Evolutionary conservation across 1,140 invertebrate species (phyloP).

Genomic region (Coenobita brevimanus): DNA sequence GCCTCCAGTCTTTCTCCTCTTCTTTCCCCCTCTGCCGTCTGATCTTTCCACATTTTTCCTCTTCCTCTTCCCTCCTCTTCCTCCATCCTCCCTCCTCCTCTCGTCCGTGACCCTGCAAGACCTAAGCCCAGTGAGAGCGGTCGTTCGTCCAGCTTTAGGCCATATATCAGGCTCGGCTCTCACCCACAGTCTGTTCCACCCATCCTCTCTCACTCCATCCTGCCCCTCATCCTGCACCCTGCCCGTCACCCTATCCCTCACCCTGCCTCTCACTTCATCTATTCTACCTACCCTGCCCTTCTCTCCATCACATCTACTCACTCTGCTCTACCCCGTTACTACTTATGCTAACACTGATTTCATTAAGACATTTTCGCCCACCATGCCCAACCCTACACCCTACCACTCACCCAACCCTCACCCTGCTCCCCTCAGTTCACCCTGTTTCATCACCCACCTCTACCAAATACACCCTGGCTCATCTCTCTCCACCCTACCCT

Average conservation of each 20-base stretch:
- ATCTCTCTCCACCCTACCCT: neutral
- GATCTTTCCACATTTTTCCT: neutral
- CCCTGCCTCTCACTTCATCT: no score
- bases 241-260: no score
- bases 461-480: no score
- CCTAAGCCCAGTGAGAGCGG: constrained; percentile 37
- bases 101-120: constrained; percentile 2
- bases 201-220: neutral
- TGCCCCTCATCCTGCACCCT: neutral
- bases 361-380: no score
- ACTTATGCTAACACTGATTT: no score
- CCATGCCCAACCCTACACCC: neutral
- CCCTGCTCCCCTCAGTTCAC: neutral
- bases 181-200: constrained; percentile 46
- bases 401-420: neutral
- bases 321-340: no score
- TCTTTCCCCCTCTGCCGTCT: neutral
- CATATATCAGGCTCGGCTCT: constrained; percentile 36
- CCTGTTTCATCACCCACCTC: neutral
- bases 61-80: neutral
- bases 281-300: no score
- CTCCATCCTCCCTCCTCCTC: neutral
- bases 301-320: no score
- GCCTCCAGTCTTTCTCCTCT: neutral
- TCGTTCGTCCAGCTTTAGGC: constrained; percentile 44